Evolutionary conservation across 2,113 vertebrate genomes (phyloP).

Genomic region (Oncorhynchus mykiss): DNA sequence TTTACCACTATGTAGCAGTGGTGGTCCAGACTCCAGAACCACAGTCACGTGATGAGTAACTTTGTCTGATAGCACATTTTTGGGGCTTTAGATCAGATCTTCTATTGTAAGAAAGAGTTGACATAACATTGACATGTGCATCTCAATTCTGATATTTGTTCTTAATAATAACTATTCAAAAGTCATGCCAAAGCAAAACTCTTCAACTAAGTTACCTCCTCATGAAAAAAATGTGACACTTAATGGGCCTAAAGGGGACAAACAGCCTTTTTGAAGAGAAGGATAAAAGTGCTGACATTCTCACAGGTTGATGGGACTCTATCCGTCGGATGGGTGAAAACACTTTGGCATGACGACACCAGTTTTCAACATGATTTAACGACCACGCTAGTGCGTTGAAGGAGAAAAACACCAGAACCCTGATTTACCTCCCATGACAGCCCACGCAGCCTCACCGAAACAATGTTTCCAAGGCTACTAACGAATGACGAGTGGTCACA

Average conservation of each 20-base stretch:
- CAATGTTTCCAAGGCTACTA: slow-evolving; percentile 84
- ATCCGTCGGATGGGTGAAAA: slow-evolving; percentile 77
- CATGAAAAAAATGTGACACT: neutral
- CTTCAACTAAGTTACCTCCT: neutral
- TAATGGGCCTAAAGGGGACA: slow-evolving; percentile 38
- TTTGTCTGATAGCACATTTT: neutral
- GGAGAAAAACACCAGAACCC: slow-evolving; percentile 76
- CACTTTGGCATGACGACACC: slow-evolving; percentile 79
- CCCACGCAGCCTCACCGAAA: slow-evolving; percentile 70
- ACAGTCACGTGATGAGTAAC: neutral
- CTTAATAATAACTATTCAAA: neutral
- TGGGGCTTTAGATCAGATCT: neutral
- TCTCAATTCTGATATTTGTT: neutral
- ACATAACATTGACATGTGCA: neutral
- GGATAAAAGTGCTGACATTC: slow-evolving; percentile 82
- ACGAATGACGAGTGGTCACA: slow-evolving; percentile 82
- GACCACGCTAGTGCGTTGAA: slow-evolving; percentile 64
- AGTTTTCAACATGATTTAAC: slow-evolving; percentile 85
- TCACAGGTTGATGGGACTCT: slow-evolving; percentile 77
- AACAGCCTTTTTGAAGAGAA: slow-evolving; percentile 59
- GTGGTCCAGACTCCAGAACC: neutral
- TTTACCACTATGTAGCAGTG: neutral
- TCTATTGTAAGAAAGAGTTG: neutral
- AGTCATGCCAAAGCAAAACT: neutral
- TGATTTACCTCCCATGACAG: slow-evolving; percentile 81